A percentile compares a stretch with the other conserved stretches of the same genome.
These are phyloP conservation scores for Pomacea maculata DNA, from an alignment of 1,140 invertebrate genomes.

Conservation along the genomic window DNA sequence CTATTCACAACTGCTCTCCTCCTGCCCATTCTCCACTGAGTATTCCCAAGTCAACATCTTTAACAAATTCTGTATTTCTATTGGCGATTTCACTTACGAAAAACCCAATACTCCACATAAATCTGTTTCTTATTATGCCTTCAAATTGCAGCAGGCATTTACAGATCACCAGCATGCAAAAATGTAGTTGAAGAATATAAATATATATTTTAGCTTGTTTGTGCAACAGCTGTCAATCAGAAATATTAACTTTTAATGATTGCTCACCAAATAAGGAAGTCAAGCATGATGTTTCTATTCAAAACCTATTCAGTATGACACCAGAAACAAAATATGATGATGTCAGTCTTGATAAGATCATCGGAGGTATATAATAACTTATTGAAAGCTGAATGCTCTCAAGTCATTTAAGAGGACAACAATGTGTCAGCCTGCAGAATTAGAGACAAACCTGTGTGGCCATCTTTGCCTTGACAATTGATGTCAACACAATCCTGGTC, in stretches of 20 bases:
- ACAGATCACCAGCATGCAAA: too few species aligned
- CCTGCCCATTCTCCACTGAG: too few species aligned
- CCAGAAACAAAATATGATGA: neutral
- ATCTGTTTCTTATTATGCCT: too few species aligned
- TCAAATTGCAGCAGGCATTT: too few species aligned
- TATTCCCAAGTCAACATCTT: too few species aligned
- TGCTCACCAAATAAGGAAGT: neutral
- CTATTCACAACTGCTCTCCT: too few species aligned
- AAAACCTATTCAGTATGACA: neutral
- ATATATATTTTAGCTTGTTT: too few species aligned
- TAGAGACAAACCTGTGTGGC: slow-evolving; percentile 61
- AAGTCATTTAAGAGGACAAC: too few species aligned
- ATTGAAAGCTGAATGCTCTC: neutral
- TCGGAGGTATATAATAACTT: neutral
- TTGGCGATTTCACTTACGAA: too few species aligned
- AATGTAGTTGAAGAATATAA: too few species aligned
- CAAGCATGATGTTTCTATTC: neutral
- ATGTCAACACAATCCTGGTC: slow-evolving; percentile 65
- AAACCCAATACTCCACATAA: too few species aligned
- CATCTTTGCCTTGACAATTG: slow-evolving; percentile 68
- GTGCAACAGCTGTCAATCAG: neutral
- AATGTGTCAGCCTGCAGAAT: neutral
- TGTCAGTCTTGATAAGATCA: neutral
- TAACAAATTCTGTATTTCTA: too few species aligned
- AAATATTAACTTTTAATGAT: neutral